Conservation (phyloP, 2,797 vertebrate genomes). For the Acanthopagrus latus region DNA sequence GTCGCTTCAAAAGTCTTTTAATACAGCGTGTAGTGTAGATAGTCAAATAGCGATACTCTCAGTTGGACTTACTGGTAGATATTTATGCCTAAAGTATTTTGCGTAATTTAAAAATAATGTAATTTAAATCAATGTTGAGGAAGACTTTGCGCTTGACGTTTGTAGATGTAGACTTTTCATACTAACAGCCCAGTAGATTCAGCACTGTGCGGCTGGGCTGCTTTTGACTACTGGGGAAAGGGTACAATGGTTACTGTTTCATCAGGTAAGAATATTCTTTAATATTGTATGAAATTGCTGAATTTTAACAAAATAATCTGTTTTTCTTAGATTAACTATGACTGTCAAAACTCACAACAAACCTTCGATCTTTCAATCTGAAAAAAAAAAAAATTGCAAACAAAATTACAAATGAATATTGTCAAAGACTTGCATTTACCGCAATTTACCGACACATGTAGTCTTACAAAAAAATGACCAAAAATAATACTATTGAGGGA, state of each 20-base stretch:
- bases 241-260: conserved; percentile 52
- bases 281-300: not conserved
- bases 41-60: not conserved
- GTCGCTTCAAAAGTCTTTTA: conserved; percentile 1
- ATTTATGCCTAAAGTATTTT: not conserved
- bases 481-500: not conserved
- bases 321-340: not conserved
- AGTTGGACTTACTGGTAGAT: not conserved
- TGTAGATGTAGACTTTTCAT: conserved; percentile 31
- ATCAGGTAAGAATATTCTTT: conserved; percentile 55
- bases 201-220: conserved; percentile 12
- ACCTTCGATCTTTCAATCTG: not conserved
- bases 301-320: not conserved
- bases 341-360: not conserved
- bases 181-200: conserved; percentile 28
- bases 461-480: not conserved
- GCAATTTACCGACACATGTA: not conserved
- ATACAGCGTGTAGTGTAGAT: not conserved
- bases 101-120: accelerated
- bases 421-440: not conserved
- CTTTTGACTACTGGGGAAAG: conserved; percentile 63
- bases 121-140: too few relatives aligned
- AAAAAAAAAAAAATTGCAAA: not conserved
- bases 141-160: not conserved
- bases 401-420: not conserved